These are phyloP conservation scores for Agrochola lychnidis DNA, from an alignment of 2,888 invertebrate species.

Conservation along the genomic window DNA sequence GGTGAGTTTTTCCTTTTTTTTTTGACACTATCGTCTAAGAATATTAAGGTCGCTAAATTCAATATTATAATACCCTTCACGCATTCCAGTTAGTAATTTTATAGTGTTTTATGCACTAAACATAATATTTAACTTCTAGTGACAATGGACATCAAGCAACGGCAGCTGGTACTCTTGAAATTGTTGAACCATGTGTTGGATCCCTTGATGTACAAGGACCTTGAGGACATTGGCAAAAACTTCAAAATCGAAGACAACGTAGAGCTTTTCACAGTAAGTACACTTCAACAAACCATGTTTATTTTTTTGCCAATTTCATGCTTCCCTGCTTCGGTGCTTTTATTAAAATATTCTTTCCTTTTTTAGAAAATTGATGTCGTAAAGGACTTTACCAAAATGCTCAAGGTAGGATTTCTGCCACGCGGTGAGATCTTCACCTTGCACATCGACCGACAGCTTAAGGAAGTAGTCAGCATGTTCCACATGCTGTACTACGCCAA, in stretches of 20 bases:
- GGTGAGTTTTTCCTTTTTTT: constrained; percentile 71
- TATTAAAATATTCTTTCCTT: not conserved
- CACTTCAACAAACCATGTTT: not conserved
- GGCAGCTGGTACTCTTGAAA: constrained; percentile 87
- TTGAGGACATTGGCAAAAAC: constrained; percentile 82
- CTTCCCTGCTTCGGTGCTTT: not conserved
- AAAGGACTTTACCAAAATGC: constrained; percentile 89
- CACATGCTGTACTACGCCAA: constrained; percentile 89
- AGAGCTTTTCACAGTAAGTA: constrained; percentile 64
- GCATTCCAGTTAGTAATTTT: not conserved
- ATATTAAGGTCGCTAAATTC: not conserved
- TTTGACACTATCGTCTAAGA: not conserved
- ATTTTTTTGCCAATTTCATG: too few relatives aligned
- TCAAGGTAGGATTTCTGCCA: constrained; percentile 90
- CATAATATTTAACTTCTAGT: constrained; percentile 73
- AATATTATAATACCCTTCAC: not conserved
- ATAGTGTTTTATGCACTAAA: not conserved
- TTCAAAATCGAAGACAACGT: constrained; percentile 85
- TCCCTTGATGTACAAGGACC: constrained; percentile 86
- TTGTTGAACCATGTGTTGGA: constrained; percentile 89
- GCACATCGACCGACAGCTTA: constrained; percentile 86
- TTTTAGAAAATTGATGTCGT: constrained; percentile 90
- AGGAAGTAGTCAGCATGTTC: constrained; percentile 89
- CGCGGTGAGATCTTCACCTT: constrained; percentile 89
- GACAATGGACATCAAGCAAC: constrained; percentile 82